Evolutionary conservation across 2,113 vertebrate species (phyloP), one percentile per base, ranked within the genome.

Genomic region (Datnioides undecimradiatus): DNA sequence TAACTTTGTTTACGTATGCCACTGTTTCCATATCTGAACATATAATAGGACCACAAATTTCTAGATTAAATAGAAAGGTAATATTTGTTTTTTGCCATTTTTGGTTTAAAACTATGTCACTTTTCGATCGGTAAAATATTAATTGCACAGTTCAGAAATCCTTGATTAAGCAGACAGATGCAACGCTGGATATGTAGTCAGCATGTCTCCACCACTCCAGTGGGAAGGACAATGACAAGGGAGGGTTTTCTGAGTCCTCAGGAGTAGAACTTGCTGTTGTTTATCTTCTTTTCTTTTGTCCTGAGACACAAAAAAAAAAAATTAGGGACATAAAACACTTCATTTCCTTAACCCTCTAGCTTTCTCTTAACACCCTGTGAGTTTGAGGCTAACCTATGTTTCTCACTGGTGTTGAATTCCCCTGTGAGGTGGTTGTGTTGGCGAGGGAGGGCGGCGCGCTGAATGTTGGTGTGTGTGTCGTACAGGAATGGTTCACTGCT

Each of bases 251-350:
- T 0, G 27, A 34, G 43, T 33, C 69, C 62, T 96, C 96, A 97
- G 3, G 96, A 96, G 91, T 97, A 98, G 90, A 98, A 99, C 88
- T 93, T 98, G 90, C 96, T 98, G 93, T 97, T 98, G 95, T 96
- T 97, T 81, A 96, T 93, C 88, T 95, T 96, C 94, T 97, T 98
- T 91, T 97, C 97, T 86, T 91, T 96, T 31, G 95, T 80, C 92
- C 97, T 99, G 52, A 34, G 25, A 70, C 5, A 71, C 38, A 86
- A 29, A 27, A 5, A 33, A 69, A 57, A 27, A 0, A 64, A 16
- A 58, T 43, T 0, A 67, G 40, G 0, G 9, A 68, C 12, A n/a
- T 5, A 17, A 29, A 12, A 55, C 1, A 43, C 31, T n/a, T 51
- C 0, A 36, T n/a, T 6, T 52, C 3, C 16, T 46, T 7, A 65